Base-by-base conservation (phyloP, 2,797 vertebrate species). In the Limnodromus scolopaceus region DNA sequence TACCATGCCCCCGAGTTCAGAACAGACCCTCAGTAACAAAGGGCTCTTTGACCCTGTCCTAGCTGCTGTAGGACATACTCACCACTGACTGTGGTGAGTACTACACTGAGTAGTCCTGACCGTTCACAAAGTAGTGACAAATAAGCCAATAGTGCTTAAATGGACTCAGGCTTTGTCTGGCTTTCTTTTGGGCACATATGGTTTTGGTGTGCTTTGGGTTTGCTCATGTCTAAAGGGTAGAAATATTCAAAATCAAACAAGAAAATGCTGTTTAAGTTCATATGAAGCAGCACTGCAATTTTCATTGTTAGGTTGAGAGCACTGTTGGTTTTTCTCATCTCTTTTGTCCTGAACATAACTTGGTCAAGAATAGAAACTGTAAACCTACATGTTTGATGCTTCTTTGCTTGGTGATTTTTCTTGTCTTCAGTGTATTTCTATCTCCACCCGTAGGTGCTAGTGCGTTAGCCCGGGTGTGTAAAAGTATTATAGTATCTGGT, bases 1-100 rank as follows among this genome's bases (percentile, higher is more conserved):
- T 41, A 12, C 10, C 1, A 0, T 23, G 34, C 14, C 70, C 39
- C 1, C 1, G 51, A 28, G 16, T 53, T 89, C 49, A 55, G 23
- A 32, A 15, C 24, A 22, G 17, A 61, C 8, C 17, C 14, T 63
- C n/a, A 11, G 24, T 16, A 61, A 41, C 0, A 3, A 69, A 43
- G 9, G 25, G 11, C 7, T 74, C 12, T 3, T 77, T 10, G 9
- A 22, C 20, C 2, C 30, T 84, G 3, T 6, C 1, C 10, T 45
- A 57, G 3, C 19, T 90, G 15, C 36, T 90, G 6, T 25, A 66
- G 30, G 4, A 39, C 28, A 22, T 86, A 24, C 24, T 5, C 10
- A 23, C 5, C 41, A 78, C 11, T 30, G 51, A 16, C 41, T 41
- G 41, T 79, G 24, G 3, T 58, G 11, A 71, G n/a, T n/a, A n/a